Percentiles rank a stretch among this genome's conserved stretches.
These are phyloP conservation scores for Portevinia maculata DNA, from an alignment of 2,888 invertebrate species.

Conservation along the genomic window DNA sequence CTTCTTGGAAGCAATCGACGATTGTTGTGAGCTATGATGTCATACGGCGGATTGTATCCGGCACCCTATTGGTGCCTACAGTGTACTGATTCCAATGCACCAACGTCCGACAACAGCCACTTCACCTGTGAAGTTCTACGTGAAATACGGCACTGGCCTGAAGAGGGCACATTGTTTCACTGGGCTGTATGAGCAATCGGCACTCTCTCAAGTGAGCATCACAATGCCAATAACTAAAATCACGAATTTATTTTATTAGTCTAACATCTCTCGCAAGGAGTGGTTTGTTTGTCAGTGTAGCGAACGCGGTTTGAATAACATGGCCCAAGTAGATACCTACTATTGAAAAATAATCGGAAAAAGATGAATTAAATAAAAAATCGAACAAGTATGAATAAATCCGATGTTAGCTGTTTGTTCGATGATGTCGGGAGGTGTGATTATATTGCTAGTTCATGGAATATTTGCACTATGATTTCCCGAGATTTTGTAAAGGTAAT, in stretches of 20 bases:
- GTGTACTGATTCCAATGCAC: constrained; percentile 36
- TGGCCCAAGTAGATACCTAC: constrained; percentile 20
- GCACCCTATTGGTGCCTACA: constrained; percentile 55
- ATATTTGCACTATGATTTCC: constrained; percentile 54
- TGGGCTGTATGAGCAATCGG: constrained; percentile 65
- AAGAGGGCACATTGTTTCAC: constrained; percentile 61
- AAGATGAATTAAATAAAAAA: constrained; percentile 45
- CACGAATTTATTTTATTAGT: constrained; percentile 73
- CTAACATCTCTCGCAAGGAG: constrained; percentile 60
- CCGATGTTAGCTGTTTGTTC: constrained; percentile 48
- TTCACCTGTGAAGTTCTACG: constrained; percentile 46
- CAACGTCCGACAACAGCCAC: constrained; percentile 44
- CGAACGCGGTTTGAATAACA: constrained; percentile 62
- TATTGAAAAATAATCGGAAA: constrained; percentile 28
- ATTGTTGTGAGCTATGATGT: constrained; percentile 72
- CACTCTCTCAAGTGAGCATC: constrained; percentile 60
- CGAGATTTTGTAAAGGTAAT: constrained; percentile 58
- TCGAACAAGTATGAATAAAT: constrained; percentile 46
- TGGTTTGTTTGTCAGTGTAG: constrained; percentile 54
- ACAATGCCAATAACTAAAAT: constrained; percentile 71
- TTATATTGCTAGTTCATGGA: constrained; percentile 62
- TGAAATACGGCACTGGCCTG: constrained; percentile 25
- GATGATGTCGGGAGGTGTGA: constrained; percentile 59
- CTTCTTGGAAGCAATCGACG: constrained; percentile 67
- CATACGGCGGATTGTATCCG: constrained; percentile 68